Evolutionary conservation across 1,140 invertebrate genomes (phyloP).

Genomic region (Drosophila persimilis): DNA sequence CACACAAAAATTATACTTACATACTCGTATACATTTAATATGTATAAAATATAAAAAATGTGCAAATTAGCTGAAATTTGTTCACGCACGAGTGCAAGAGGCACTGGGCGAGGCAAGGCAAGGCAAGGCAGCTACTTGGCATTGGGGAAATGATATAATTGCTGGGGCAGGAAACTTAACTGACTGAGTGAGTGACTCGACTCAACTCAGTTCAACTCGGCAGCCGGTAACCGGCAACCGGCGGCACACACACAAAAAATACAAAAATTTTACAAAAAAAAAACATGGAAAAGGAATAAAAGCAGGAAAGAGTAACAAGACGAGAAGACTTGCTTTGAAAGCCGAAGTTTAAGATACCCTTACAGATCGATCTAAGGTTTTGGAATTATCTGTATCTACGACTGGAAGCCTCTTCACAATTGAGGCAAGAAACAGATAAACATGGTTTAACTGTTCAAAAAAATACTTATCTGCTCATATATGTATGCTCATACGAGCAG

Average conservation of each 20-base stretch:
- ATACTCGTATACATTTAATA: neutral
- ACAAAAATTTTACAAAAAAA: neutral
- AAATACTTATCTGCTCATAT: too few species aligned
- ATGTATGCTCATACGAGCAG: too few species aligned
- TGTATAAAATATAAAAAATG: slow-evolving; percentile 46
- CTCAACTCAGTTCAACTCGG: slow-evolving; percentile 7
- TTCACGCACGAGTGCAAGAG: slow-evolving; percentile 72
- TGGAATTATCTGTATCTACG: too few species aligned
- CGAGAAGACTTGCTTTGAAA: neutral
- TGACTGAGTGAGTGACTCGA: slow-evolving; percentile 69
- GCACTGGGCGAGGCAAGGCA: slow-evolving; percentile 15
- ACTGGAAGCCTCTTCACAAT: too few species aligned
- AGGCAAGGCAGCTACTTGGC: slow-evolving; percentile 36
- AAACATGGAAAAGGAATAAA: slow-evolving; percentile 2
- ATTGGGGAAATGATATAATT: slow-evolving; percentile 78
- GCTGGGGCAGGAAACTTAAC: slow-evolving; percentile 76
- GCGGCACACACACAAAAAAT: too few species aligned
- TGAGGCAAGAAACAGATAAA: too few species aligned
- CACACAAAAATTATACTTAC: slow-evolving; percentile 10
- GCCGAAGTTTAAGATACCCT: slow-evolving; percentile 18
- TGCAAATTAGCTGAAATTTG: slow-evolving; percentile 73
- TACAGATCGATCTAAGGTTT: too few species aligned
- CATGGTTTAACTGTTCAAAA: too few species aligned
- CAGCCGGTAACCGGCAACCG: neutral
- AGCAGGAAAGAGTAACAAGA: slow-evolving; percentile 8